Conservation (phyloP, 2,888 invertebrate genomes). For the Acleris sparsana region DNA sequence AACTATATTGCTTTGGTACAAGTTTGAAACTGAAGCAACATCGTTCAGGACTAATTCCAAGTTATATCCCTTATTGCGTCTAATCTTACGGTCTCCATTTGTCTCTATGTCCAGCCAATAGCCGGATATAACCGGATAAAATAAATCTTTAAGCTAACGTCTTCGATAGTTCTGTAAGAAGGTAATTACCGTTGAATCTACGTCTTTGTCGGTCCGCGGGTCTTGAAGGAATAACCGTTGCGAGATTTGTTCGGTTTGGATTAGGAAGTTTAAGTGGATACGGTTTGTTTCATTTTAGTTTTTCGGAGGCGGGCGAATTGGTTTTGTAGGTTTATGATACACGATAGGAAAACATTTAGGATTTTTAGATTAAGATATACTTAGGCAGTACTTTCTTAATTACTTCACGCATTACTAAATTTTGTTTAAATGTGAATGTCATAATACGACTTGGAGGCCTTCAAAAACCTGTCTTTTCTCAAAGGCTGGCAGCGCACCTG, state of each 20-base stretch:
- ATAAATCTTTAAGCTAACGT: constrained; percentile 68
- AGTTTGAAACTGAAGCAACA: not conserved
- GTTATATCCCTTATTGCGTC: constrained; percentile 19
- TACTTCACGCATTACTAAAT: no score
- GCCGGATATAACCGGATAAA: constrained; percentile 59
- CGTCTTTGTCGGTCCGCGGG: constrained; percentile 35
- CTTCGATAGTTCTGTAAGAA: constrained; percentile 52
- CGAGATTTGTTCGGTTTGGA: not conserved
- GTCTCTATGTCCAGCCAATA: constrained; percentile 39
- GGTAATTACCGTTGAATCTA: constrained; percentile 59
- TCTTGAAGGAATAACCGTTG: constrained; percentile 7
- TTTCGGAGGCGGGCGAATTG: no score
- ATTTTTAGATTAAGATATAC: no score
- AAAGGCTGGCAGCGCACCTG: no score
- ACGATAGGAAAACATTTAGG: no score
- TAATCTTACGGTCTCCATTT: constrained; percentile 43
- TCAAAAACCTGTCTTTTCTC: no score
- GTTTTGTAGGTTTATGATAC: no score
- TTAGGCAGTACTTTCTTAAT: no score
- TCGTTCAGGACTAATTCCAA: constrained; percentile 21
- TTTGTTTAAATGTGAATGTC: no score
- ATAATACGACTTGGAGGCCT: no score
- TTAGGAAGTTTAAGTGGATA: constrained; percentile 6
- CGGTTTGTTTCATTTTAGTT: no score
- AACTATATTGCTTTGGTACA: not conserved